Evolutionary conservation across 1,140 invertebrate species (phyloP), one percentile per base, ranked within the genome.

Genomic region (Aplysia californica): DNA sequence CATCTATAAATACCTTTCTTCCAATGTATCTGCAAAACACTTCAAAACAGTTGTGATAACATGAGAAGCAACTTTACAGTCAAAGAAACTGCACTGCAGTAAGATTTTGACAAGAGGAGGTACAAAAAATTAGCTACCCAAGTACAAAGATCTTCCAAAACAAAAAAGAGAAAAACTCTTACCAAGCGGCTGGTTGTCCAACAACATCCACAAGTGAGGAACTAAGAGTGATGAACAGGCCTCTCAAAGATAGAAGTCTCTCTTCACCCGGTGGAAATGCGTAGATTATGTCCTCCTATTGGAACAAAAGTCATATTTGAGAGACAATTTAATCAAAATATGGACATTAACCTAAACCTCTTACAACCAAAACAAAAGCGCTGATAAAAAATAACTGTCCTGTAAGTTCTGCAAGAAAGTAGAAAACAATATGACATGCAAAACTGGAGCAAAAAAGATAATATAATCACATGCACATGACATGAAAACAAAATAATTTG

Each of bases 181-280:
- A 71, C 68, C 68, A 56, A 35, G 50, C 10, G 2, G 70, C 70
- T 3, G 70, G 35, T 50, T 73, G 70, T 38, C 61, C 38, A 18
- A 79, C 70, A 68, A 89, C 80, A 74, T 90, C 89, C 50, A 83
- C 80, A 29, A 90, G 75, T 10, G 85, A 83, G 76, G 88, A 86
- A 75, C 82, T 85, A 5, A 90, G 78, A 23, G 88, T 90, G 38
- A 90, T 82, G 71, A 90, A 90, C 73, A 89, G 79, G 1, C 89
- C 89, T 67, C 89, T 81, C 6, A 89, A 76, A 33, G 85, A 76
- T 23, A 86, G 82, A 61, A 90, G 76, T 33, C 83, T 85, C 72
- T 83, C 87, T 72, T 86, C 85, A 69, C 84, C 83, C 6, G 75
- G 69, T 21, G 89, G 89, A 82, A 85, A 89, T 77, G 85, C 82